Evolutionary conservation across 2,888 invertebrate species (phyloP).

Genomic region (Phania funesta): DNA sequence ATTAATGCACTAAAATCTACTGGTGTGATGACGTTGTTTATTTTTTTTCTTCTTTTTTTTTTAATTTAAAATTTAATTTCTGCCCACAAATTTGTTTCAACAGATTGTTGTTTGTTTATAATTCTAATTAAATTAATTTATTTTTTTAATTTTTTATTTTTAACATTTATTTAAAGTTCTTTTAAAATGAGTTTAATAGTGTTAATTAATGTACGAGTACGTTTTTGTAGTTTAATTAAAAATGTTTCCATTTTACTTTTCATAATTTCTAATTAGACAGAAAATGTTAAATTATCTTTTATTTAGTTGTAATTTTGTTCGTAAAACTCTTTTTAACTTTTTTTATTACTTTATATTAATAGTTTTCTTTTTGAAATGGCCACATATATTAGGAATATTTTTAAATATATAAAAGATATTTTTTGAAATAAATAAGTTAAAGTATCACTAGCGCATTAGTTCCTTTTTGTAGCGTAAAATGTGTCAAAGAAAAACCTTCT

Average conservation of each 20-base stretch:
- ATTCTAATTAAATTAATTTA: background rate
- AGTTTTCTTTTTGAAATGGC: background rate
- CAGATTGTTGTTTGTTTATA: conserved; percentile 26
- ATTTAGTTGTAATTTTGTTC: background rate
- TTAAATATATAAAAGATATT: no score
- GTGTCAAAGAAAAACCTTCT: no score
- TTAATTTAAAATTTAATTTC: background rate
- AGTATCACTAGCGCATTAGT: no score
- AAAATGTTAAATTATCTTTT: background rate
- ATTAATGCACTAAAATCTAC: background rate
- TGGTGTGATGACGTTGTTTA: background rate
- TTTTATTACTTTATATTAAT: no score
- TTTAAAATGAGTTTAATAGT: conserved; percentile 19
- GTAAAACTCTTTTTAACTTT: background rate
- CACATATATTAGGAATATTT: no score
- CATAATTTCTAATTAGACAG: background rate
- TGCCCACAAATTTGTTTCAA: background rate
- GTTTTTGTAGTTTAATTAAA: conserved; percentile 10
- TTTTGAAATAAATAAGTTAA: no score
- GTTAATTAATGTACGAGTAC: background rate
- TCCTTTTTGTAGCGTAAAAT: no score
- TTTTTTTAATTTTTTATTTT: conserved; percentile 3
- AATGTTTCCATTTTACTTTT: background rate
- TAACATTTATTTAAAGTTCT: conserved; percentile 37
- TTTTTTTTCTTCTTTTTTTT: no score